These are phyloP conservation scores for Drosophila chauvacae DNA, from an alignment of 1,140 invertebrate genomes.

Conservation along the genomic window DNA sequence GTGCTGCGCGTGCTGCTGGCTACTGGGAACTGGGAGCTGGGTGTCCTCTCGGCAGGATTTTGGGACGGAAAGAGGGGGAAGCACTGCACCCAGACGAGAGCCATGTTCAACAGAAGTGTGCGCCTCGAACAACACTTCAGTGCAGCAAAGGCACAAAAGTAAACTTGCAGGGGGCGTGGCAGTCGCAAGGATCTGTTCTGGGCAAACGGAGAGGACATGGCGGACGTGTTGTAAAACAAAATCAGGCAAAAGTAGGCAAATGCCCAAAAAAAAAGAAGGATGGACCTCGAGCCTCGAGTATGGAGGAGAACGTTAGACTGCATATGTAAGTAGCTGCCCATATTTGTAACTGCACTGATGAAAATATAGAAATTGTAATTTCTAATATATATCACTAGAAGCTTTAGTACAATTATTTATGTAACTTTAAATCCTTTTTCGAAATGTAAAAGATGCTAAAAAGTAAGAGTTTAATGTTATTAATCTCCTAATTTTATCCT, in stretches of 20 bases:
- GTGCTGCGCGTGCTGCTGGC: slow-evolving; percentile 27
- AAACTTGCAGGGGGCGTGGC: slow-evolving; percentile 15
- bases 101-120: slow-evolving; percentile 63
- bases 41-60: slow-evolving; percentile 21
- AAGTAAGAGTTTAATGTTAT: too few relatives aligned
- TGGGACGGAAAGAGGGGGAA: background rate
- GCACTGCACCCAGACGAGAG: slow-evolving; percentile 47
- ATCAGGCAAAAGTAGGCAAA: slow-evolving; percentile 74
- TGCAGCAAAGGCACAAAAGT: slow-evolving; percentile 65
- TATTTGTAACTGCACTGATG: slow-evolving; percentile 16
- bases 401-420: background rate
- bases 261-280: slow-evolving; percentile 48
- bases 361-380: background rate
- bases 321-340: slow-evolving; percentile 71
- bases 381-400: too few relatives aligned
- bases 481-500: too few relatives aligned
- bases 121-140: slow-evolving; percentile 74
- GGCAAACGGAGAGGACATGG: slow-evolving; percentile 37
- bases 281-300: slow-evolving; percentile 23
- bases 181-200: slow-evolving; percentile 4
- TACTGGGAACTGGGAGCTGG: slow-evolving; percentile 2
- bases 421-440: background rate
- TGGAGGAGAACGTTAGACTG: slow-evolving; percentile 64
- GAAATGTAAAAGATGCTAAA: background rate
- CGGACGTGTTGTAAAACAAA: slow-evolving; percentile 73